These are phyloP conservation scores for Hirtodrosophila alboralis DNA, from an alignment of 2,888 invertebrate genomes.

Conservation along the genomic window DNA sequence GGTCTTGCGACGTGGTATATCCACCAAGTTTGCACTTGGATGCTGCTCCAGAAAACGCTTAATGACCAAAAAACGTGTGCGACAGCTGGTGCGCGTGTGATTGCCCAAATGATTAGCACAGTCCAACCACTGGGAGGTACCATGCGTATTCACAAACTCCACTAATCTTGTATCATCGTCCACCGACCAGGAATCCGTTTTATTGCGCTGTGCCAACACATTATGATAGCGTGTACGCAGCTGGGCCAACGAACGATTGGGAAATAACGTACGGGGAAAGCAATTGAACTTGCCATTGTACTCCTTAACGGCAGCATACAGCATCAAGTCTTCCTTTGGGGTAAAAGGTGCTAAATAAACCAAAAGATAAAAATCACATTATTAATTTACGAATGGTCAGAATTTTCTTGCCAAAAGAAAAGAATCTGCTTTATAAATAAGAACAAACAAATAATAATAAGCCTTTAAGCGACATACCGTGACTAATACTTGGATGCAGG, in stretches of 20 bases:
- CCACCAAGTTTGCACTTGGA: slow-evolving; percentile 82
- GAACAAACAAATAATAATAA: too few species aligned
- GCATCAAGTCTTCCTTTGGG: slow-evolving; percentile 87
- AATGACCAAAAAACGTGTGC: slow-evolving; percentile 87
- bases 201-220: slow-evolving; percentile 82
- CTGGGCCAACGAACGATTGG: slow-evolving; percentile 87
- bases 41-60: slow-evolving; percentile 85
- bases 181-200: slow-evolving; percentile 86
- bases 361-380: too few species aligned
- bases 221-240: slow-evolving; percentile 86
- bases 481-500: slow-evolving; percentile 77
- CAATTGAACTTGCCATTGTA: slow-evolving; percentile 87
- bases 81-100: slow-evolving; percentile 86
- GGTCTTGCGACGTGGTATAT: slow-evolving; percentile 73
- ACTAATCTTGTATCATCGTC: slow-evolving; percentile 87
- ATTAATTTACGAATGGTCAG: too few species aligned
- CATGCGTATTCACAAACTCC: slow-evolving; percentile 85
- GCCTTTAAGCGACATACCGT: slow-evolving; percentile 56
- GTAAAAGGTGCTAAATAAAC: slow-evolving; percentile 85
- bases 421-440: too few species aligned
- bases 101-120: slow-evolving; percentile 85
- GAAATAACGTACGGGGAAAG: slow-evolving; percentile 86
- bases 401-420: too few species aligned
- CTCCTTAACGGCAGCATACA: slow-evolving; percentile 87
- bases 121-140: slow-evolving; percentile 85